Evolutionary conservation across 64 coral and sea anemone genomes (phyloP), one percentile per base, ranked within the genome.

Genomic region (Orbicella faveolata): DNA sequence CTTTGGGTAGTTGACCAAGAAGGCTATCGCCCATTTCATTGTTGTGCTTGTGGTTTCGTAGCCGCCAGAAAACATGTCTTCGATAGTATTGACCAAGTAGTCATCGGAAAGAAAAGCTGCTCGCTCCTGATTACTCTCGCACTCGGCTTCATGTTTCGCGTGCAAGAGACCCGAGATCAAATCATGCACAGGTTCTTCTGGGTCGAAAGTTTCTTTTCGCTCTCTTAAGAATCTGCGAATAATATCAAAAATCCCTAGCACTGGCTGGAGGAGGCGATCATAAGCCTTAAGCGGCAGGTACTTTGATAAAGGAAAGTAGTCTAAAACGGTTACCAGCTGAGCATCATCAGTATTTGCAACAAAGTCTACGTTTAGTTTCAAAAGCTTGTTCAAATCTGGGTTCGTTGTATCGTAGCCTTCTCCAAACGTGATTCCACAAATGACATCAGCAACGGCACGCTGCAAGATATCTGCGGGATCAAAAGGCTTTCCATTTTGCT

Each of bases 31-130:
- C 83, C 90, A 92, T 21, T 73, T 75, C 54, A 92, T 72, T 10
- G 83, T 67, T 16, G 74, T 92, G 21, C 73, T 79, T 0, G 83
- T 92, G 8, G 90, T 92, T 36, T 92, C 90, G 20, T 85, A 79
- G 19, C 83, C 90, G 34, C 83, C 90, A 80, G 17, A n/a, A 73
- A 92, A 92, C 90, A 92, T 92, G 51, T 92, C 83, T 21, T 55
- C 19, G 4, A 92, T 36, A 16, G 61, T 79, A 41, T 78, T 87
- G 25, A 92, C 53, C 23, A 92, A 19, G 75, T 92, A 92, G 21
- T 87, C 90, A 25, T 92, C 90, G 6, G 66, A 44, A 30, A 92
- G 75, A 19, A 92, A 63, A 19, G 52, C 80, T 36, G 79, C 30
- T n/a, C 39, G 23, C 63, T 79, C 61, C 17, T 92, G 75, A 44